phyloP scores from a whole-genome alignment of 2,888 invertebrate genomes.

The Caradrina kadenii region DNA sequence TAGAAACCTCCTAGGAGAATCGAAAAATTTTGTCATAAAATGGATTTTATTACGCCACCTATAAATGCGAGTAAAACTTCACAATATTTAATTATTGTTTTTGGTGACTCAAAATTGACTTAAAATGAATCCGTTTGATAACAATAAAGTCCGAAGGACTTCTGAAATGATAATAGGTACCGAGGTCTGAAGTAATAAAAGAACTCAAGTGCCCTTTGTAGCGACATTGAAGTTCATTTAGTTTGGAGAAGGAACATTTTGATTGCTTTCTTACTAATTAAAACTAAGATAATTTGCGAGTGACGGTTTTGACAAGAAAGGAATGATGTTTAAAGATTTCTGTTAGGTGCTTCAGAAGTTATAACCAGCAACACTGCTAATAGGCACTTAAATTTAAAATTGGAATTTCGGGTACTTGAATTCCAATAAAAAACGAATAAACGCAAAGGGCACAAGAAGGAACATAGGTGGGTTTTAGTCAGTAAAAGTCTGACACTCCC shows the following conservation, averaged over 20 bases:
- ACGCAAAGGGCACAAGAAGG: too few relatives aligned
- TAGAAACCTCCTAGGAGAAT: constrained; percentile 6
- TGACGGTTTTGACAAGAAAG: constrained; percentile 29
- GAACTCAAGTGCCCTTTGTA: constrained; percentile 24
- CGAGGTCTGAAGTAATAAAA: constrained; percentile 44
- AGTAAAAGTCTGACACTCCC: too few relatives aligned
- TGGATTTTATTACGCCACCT: background rate
- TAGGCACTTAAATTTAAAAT: background rate
- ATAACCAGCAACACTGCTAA: background rate
- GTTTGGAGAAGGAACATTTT: constrained; percentile 35
- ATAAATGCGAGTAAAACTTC: constrained; percentile 5
- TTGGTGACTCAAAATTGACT: background rate
- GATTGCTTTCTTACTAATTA: constrained; percentile 55
- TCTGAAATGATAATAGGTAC: constrained; percentile 13
- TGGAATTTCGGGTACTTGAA: background rate
- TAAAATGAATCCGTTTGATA: background rate
- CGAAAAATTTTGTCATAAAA: constrained; percentile 27
- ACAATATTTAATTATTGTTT: constrained; percentile 4
- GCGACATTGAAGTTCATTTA: constrained; percentile 51
- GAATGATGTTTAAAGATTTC: constrained; percentile 1
- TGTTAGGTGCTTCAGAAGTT: background rate
- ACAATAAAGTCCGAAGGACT: background rate
- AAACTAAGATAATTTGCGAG: constrained; percentile 51
- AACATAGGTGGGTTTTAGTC: too few relatives aligned
- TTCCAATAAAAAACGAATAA: background rate